phyloP scores from a whole-genome alignment of 2,888 invertebrate genomes.

The Drosophila koepferae region DNA sequence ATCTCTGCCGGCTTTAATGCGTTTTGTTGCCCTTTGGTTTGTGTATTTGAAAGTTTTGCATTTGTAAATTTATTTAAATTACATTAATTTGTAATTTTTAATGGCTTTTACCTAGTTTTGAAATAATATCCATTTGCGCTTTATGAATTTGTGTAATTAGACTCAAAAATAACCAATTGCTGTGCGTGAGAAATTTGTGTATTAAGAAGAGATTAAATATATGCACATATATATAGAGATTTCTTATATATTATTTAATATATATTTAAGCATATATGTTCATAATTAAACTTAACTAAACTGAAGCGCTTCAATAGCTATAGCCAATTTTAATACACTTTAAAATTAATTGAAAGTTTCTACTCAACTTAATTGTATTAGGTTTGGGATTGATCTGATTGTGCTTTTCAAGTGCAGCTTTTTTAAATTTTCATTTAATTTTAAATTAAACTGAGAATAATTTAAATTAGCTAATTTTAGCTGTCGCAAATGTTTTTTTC shows the following conservation, averaged over 20 bases:
- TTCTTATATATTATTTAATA: background rate
- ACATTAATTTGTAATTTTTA: slow-evolving; percentile 9
- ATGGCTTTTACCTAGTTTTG: slow-evolving; percentile 4
- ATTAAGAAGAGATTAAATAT: background rate
- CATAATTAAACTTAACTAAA: background rate
- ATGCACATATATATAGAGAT: background rate
- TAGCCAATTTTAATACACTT: background rate
- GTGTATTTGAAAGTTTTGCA: slow-evolving; percentile 22
- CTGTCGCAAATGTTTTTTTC: background rate
- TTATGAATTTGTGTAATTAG: slow-evolving; percentile 8
- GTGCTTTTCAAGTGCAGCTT: background rate
- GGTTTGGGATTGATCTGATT: background rate
- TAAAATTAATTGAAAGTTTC: background rate
- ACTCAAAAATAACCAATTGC: background rate
- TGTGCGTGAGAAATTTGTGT: background rate
- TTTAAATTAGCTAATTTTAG: background rate
- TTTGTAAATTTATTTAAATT: slow-evolving; percentile 38
- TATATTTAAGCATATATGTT: background rate
- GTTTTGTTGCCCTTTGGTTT: slow-evolving; percentile 27
- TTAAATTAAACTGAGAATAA: background rate
- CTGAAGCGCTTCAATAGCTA: background rate
- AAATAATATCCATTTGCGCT: background rate
- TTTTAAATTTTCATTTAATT: background rate
- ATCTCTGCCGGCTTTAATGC: background rate
- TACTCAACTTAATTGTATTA: background rate